phyloP scores from a whole-genome alignment of 2,113 vertebrate genomes.

The Lates calcarifer region DNA sequence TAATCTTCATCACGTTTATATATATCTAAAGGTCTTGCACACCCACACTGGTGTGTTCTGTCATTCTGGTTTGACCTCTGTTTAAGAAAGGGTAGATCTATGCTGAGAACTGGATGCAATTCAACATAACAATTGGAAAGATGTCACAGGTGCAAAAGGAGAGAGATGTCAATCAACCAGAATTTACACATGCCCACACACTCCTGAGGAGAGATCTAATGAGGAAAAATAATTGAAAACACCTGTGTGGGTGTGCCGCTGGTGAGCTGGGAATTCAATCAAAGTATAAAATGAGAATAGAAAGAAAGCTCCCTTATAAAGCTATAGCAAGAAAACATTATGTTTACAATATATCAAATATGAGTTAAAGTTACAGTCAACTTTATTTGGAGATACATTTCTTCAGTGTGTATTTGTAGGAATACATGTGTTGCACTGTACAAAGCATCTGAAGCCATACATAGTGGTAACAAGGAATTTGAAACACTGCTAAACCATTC shows the following conservation, averaged over 20 bases:
- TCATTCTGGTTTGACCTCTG: not conserved
- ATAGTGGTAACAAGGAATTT: not conserved
- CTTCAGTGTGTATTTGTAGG: not conserved
- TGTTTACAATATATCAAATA: not conserved
- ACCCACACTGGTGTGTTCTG: not conserved
- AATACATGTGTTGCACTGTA: not conserved
- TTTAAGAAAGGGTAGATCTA: not conserved
- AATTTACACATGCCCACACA: slow-evolving; percentile 3
- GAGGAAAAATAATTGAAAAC: slow-evolving; percentile 21
- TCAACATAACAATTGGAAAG: not conserved
- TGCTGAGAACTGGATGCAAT: not conserved
- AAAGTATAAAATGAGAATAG: not conserved
- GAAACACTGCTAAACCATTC: not conserved
- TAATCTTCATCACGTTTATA: not conserved
- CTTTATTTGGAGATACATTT: not conserved
- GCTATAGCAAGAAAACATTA: not conserved
- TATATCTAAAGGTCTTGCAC: not conserved
- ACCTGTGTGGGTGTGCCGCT: not conserved
- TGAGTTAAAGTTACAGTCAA: not conserved
- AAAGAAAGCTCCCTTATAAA: not conserved
- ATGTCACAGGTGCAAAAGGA: not conserved
- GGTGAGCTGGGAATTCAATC: not conserved
- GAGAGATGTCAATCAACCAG: slow-evolving; percentile 15
- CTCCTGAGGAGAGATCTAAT: slow-evolving; percentile 3
- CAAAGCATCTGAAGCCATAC: not conserved